Evolutionary conservation across 2,797 vertebrate genomes (phyloP).

Genomic region (Hydrophis major): DNA sequence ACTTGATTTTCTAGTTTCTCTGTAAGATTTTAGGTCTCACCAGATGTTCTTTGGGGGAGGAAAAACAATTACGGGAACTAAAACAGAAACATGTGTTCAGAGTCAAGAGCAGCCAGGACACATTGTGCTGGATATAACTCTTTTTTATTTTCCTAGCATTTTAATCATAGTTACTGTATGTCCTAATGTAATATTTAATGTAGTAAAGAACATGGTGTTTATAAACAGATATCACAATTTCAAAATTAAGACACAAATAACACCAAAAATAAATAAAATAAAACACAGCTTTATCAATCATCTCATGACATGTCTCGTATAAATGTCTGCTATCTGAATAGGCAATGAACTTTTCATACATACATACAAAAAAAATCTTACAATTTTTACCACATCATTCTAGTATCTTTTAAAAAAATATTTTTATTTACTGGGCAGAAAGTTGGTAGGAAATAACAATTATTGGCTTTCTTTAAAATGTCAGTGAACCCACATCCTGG

Average conservation of each 20-base stretch:
- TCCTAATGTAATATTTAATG: background rate
- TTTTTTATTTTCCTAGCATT: background rate
- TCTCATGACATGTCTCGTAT: background rate
- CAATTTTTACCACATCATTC: background rate
- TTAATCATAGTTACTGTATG: background rate
- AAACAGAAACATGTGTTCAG: background rate
- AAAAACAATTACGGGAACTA: background rate
- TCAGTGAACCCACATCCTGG: background rate
- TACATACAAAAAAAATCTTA: background rate
- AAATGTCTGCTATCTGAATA: background rate
- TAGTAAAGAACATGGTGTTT: background rate
- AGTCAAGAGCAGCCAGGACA: background rate
- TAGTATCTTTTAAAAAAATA: background rate
- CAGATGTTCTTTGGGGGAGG: background rate
- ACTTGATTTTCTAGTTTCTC: background rate
- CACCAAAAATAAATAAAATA: background rate
- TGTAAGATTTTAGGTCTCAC: background rate
- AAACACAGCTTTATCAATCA: background rate
- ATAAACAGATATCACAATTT: background rate
- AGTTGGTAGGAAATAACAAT: background rate
- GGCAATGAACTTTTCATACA: background rate
- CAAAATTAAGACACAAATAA: background rate
- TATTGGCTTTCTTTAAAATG: background rate
- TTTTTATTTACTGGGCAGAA: background rate
- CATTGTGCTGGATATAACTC: background rate